A percentile compares a stretch with the other conserved stretches of the same genome.
Conservation (phyloP, 2,113 vertebrate species). For the Oncorhynchus nerka region DNA sequence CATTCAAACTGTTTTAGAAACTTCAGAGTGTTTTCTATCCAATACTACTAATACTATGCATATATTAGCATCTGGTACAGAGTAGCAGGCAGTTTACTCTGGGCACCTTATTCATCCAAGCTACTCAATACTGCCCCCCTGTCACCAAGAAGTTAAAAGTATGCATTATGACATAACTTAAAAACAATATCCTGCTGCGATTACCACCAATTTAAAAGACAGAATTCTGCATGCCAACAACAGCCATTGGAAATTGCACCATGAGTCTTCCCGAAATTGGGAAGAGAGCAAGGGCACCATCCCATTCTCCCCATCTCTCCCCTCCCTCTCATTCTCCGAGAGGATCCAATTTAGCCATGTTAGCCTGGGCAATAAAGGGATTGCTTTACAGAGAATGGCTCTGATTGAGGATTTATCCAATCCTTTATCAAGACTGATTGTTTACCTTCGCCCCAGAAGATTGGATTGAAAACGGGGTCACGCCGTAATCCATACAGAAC, state of each 20-base stretch:
- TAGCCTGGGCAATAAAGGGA: slow-evolving; percentile 65
- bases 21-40: too few relatives aligned
- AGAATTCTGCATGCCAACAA: neutral
- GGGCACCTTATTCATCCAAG: too few relatives aligned
- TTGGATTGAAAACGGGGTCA: slow-evolving; percentile 66
- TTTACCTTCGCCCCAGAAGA: slow-evolving; percentile 70
- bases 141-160: neutral
- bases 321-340: slow-evolving; percentile 34
- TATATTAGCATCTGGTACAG: too few relatives aligned
- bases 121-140: too few relatives aligned
- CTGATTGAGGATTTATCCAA: slow-evolving; percentile 76
- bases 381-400: slow-evolving; percentile 67
- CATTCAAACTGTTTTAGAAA: too few relatives aligned
- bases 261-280: neutral
- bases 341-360: slow-evolving; percentile 65
- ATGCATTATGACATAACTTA: too few relatives aligned
- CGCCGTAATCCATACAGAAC: slow-evolving; percentile 57
- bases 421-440: slow-evolving; percentile 76
- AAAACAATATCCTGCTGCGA: too few relatives aligned
- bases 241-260: neutral
- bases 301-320: neutral
- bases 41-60: too few relatives aligned
- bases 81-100: too few relatives aligned
- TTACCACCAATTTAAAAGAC: neutral
- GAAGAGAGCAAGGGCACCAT: neutral